Percentiles rank a stretch among this genome's conserved stretches.
Evolutionary conservation across 2,888 invertebrate genomes (phyloP).

Genomic region (Aspidiotus destructor): DNA sequence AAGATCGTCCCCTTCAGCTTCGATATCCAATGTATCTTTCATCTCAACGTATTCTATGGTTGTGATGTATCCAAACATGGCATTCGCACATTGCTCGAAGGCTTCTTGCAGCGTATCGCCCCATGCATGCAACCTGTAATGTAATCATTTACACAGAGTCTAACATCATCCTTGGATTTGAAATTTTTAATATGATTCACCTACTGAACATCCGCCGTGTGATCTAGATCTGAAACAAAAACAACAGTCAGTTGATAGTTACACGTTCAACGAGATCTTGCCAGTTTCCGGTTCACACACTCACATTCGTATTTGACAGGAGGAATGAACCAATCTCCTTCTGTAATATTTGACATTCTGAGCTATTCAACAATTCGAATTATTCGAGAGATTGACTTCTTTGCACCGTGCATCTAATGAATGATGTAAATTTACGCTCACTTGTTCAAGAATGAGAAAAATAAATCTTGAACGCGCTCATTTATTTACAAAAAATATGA

Average conservation of each 20-base stretch:
- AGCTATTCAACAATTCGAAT: not conserved
- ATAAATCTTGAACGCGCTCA: too few relatives aligned
- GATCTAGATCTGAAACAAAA: constrained; percentile 72
- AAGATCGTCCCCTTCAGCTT: constrained; percentile 81
- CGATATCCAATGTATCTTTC: constrained; percentile 64
- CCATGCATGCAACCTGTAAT: constrained; percentile 77
- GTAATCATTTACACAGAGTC: constrained; percentile 10
- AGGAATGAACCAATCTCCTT: constrained; percentile 55
- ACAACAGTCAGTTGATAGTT: constrained; percentile 9
- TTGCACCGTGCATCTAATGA: too few relatives aligned
- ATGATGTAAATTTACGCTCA: too few relatives aligned
- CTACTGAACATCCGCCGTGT: constrained; percentile 98
- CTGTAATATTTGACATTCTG: constrained; percentile 42
- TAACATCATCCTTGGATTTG: not conserved
- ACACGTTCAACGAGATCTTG: not conserved
- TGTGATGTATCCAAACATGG: constrained; percentile 98
- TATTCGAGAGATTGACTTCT: too few relatives aligned
- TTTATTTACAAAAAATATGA: too few relatives aligned
- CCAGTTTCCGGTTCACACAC: constrained; percentile 39
- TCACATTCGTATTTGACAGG: constrained; percentile 73
- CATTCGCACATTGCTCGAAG: constrained; percentile 87
- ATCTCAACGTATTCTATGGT: constrained; percentile 74
- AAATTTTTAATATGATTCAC: constrained; percentile 43
- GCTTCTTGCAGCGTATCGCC: constrained; percentile 76
- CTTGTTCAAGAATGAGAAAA: too few relatives aligned